A percentile compares a stretch with the other conserved stretches of the same genome.
Evolutionary conservation across 2,888 invertebrate genomes (phyloP).

Genomic region (Bibio marci): DNA sequence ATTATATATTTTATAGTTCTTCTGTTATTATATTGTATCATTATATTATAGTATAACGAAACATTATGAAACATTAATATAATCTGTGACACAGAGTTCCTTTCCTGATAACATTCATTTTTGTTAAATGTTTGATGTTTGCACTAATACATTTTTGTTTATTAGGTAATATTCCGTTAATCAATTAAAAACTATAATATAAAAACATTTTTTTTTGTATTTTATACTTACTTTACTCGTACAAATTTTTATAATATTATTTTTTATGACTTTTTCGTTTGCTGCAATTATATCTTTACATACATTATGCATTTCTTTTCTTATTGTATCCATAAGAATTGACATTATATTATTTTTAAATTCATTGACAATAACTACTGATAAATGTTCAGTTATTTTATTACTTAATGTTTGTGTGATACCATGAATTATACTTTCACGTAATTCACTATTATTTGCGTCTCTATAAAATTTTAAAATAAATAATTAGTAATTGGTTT

Average conservation of each 20-base stretch:
- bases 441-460: conserved; percentile 31
- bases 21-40: neutral
- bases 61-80: too few species aligned
- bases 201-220: too few species aligned
- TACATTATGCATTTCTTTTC: conserved; percentile 54
- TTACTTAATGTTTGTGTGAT: conserved; percentile 35
- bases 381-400: conserved; percentile 35
- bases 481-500: neutral
- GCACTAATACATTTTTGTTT: too few species aligned
- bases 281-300: conserved; percentile 52
- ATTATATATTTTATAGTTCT: neutral
- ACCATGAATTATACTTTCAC: conserved; percentile 32
- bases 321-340: conserved; percentile 55
- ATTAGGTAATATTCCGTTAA: too few species aligned
- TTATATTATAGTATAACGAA: too few species aligned
- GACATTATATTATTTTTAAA: conserved; percentile 35
- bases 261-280: conserved; percentile 57
- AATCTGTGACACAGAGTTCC: too few species aligned
- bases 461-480: conserved; percentile 22
- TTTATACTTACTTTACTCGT: conserved; percentile 54
- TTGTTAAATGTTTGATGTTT: too few species aligned
- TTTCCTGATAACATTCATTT: too few species aligned
- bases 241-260: conserved; percentile 64
- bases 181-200: too few species aligned
- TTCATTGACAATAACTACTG: conserved; percentile 36